Base-by-base conservation (phyloP, 2,888 invertebrate genomes). In the Ischnura elegans region DNA sequence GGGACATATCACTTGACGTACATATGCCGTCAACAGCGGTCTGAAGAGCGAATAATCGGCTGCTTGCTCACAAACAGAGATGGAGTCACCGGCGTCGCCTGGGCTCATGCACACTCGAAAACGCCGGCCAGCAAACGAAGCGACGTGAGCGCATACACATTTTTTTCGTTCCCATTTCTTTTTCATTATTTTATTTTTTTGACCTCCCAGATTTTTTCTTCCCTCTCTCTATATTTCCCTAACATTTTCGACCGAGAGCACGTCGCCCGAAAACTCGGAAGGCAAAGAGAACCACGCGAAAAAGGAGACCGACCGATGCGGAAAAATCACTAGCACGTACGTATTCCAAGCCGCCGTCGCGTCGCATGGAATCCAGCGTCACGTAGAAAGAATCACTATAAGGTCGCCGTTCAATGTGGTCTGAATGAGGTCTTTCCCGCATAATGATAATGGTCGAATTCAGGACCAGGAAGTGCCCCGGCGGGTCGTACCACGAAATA, bases 241-340 rank as follows among this genome's bases (percentile, higher is more conserved):
- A 0, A n/a, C n/a, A 3, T n/a, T 61, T n/a, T 76, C 76, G 36
- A 76, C 76, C 76, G 36, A 36, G 36, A n/a, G 36, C 76, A 76
- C 36, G 76, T 3, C 6, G 76, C 76, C 76, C 10, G 16, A 61
- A 29, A 76, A 76, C 36, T 76, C 76, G 29, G 10, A 29, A 3
- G 36, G 3, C 61, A n/a, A n/a, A n/a, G 61, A n/a, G 25, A 61
- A n/a, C n/a, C 1, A 21, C 25, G 19, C 5, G 47, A 13, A 47
- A 10, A 19, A 51, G 4, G 51, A 51, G 51, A 51, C n/a, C n/a
- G n/a, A 21, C 76, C 8, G 5, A 10, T 8, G 29, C 29, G 76
- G 76, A 76, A 76, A 76, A 76, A 76, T 76, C 76, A 76, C 76
- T 76, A 29, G 76, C 29, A 76, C 76, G 16, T 76, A 25, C 36